These are phyloP conservation scores for Cetoscarus ocellatus DNA, from an alignment of 2,797 vertebrate genomes.

Conservation along the genomic window DNA sequence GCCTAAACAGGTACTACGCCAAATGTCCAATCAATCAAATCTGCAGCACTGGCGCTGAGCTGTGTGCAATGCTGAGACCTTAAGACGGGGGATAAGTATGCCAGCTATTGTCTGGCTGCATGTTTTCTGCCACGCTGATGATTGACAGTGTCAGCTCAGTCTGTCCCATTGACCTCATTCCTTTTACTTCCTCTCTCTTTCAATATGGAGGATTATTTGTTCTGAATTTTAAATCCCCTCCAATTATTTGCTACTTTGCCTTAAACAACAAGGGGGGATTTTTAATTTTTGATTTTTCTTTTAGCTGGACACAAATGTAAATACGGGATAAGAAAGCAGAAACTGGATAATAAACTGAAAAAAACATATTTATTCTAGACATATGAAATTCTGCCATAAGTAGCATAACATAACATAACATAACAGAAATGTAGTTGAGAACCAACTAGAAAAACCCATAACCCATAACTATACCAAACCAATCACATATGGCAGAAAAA, in stretches of 20 bases:
- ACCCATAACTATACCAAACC: neutral
- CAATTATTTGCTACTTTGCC: slow-evolving; percentile 60
- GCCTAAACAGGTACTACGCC: slow-evolving; percentile 43
- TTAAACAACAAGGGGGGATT: slow-evolving; percentile 31
- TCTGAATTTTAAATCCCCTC: slow-evolving; percentile 55
- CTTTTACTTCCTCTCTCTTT: slow-evolving; percentile 29
- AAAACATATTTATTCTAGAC: neutral
- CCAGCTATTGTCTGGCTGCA: slow-evolving; percentile 77
- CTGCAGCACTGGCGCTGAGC: slow-evolving; percentile 56
- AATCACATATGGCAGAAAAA: slow-evolving; percentile 42
- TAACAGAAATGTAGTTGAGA: too few species aligned
- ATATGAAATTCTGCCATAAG: neutral
- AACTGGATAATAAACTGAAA: slow-evolving; percentile 11
- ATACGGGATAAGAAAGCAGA: slow-evolving; percentile 38
- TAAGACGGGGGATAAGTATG: slow-evolving; percentile 80
- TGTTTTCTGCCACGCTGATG: slow-evolving; percentile 77
- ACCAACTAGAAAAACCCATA: too few species aligned
- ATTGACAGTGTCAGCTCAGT: slow-evolving; percentile 82
- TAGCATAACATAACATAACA: too few species aligned
- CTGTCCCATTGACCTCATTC: slow-evolving; percentile 81
- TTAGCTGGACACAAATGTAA: slow-evolving; percentile 19
- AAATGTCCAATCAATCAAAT: slow-evolving; percentile 67
- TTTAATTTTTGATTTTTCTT: slow-evolving; percentile 54
- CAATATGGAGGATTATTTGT: slow-evolving; percentile 61
- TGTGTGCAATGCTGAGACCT: slow-evolving; percentile 64